A percentile compares a stretch with the other conserved stretches of the same genome.
These are phyloP conservation scores for Rhabditophanes sp. DNA, from an alignment of 2,888 invertebrate species.

Conservation along the genomic window DNA sequence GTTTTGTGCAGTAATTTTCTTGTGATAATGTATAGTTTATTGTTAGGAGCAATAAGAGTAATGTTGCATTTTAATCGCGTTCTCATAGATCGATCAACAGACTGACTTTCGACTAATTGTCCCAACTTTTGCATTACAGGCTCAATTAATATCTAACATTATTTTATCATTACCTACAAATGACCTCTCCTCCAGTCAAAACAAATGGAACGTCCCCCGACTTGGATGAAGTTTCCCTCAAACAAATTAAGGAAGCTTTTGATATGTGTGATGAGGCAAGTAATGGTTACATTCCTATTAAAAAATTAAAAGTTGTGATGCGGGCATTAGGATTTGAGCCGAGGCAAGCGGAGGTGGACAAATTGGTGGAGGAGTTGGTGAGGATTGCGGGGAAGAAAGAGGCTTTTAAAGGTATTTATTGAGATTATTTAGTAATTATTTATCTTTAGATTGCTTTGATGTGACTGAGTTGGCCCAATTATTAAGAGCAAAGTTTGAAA, in stretches of 20 bases:
- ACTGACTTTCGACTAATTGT: no score
- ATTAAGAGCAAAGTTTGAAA: slow-evolving; percentile 11
- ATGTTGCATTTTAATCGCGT: no score
- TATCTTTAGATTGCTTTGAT: slow-evolving; percentile 11
- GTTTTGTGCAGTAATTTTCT: no score
- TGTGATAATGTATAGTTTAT: no score
- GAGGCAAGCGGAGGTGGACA: slow-evolving; percentile 15
- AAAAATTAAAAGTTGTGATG: slow-evolving; percentile 15
- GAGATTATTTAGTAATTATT: slow-evolving; percentile 2
- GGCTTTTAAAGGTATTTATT: slow-evolving; percentile 10
- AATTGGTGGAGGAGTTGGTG: slow-evolving; percentile 7
- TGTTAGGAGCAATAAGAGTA: no score
- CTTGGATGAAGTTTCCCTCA: no score
- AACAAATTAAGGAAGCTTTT: slow-evolving; percentile 12
- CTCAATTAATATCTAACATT: no score
- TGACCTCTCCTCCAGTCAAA: no score
- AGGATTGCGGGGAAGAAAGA: slow-evolving; percentile 13
- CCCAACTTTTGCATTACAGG: no score
- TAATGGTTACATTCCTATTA: slow-evolving; percentile 16
- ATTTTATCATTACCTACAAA: no score
- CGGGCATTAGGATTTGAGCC: slow-evolving; percentile 22
- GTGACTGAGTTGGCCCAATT: slow-evolving; percentile 11
- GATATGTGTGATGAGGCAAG: slow-evolving; percentile 15
- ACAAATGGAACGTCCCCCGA: no score
- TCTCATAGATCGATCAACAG: no score